Evolutionary conservation across 2,113 vertebrate genomes (phyloP).

Genomic region (Nothocercus nigrocapillus): DNA sequence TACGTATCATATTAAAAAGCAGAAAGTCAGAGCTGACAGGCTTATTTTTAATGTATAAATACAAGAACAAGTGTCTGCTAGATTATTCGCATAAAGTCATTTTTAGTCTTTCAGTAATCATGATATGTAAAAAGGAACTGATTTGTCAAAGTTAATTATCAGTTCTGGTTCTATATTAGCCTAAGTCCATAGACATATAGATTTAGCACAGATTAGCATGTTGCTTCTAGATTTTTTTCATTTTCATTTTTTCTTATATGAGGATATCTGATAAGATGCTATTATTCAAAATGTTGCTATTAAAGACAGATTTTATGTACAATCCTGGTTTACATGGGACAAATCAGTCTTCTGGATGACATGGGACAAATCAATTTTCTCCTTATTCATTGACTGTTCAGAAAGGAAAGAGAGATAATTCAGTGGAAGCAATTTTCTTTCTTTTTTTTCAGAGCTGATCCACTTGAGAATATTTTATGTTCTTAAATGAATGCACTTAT

Average conservation of each 20-base stretch:
- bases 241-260: neutral
- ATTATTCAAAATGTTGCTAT: neutral
- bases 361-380: neutral
- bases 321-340: neutral
- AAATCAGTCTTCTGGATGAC: neutral
- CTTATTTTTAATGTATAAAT: neutral
- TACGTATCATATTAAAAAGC: accelerated
- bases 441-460: neutral
- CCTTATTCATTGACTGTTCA: neutral
- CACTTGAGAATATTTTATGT: neutral
- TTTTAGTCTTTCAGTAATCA: neutral
- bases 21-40: neutral
- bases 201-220: neutral
- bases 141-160: neutral
- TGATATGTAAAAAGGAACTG: neutral
- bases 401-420: neutral
- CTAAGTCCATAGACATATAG: neutral
- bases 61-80: neutral
- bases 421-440: neutral
- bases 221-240: neutral
- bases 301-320: neutral
- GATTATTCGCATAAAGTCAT: neutral
- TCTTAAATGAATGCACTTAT: neutral
- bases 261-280: neutral
- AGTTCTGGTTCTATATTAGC: neutral